Conservation (phyloP, 1,140 invertebrate genomes). For the Drosophila virilis region DNA sequence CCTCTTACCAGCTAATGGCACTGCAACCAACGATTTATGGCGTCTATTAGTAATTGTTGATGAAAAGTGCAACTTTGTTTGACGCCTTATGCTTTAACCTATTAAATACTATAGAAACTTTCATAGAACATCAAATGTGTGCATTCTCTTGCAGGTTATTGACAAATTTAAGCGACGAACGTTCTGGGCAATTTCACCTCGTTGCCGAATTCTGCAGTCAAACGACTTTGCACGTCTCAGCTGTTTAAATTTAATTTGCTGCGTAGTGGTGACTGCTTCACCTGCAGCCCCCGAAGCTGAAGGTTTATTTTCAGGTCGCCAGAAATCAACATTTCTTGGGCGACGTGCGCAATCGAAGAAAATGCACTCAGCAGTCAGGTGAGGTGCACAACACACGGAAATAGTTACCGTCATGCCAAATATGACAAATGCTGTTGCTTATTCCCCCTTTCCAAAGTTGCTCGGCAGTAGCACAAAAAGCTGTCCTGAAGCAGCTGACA, state of each 20-base stretch:
- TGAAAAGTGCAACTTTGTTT: constrained; percentile 15
- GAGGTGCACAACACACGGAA: constrained; percentile 60
- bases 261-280: constrained; percentile 19
- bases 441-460: constrained; percentile 5
- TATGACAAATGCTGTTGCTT: constrained; percentile 71
- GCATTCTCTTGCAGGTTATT: constrained; percentile 31
- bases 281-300: not conserved
- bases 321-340: constrained; percentile 74
- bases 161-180: constrained; percentile 45
- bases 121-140: constrained; percentile 6
- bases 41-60: constrained; percentile 6
- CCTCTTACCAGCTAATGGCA: not conserved
- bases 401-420: constrained; percentile 80
- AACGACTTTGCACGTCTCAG: constrained; percentile 65
- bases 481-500: constrained; percentile 54
- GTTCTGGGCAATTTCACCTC: constrained; percentile 53
- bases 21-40: not conserved
- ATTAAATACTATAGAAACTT: constrained; percentile 27
- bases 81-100: not conserved
- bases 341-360: constrained; percentile 75
- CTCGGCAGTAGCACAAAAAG: constrained; percentile 45
- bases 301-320: constrained; percentile 69
- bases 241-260: constrained; percentile 81
- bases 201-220: constrained; percentile 39
- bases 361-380: constrained; percentile 52